Base-by-base conservation (phyloP, 2,888 invertebrate species). In the Macrophya annulata region DNA sequence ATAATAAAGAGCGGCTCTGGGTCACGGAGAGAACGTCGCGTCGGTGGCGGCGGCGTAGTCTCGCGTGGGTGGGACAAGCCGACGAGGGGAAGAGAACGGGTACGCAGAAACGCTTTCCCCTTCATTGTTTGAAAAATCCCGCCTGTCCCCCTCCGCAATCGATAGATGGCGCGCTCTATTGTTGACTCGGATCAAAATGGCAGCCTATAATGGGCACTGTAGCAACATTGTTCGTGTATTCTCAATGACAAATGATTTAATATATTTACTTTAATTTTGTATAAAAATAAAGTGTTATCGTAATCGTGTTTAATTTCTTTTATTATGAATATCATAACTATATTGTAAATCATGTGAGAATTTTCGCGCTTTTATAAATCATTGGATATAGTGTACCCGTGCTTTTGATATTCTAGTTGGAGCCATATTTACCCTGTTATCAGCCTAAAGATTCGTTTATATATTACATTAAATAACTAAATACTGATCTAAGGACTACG, bases 91-190 rank as follows among this genome's bases (percentile, higher is more conserved):
- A 84, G 81, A 48, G 84, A 31, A 55, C 51, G 85, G 85, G 79
- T 74, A 71, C 81, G 84, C 82, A 84, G 86, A 87, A 87, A 87
- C 81, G 86, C 86, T 88, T 86, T 87, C 86, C 86, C 87, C 87
- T 86, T 85, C 84, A 87, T 86, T 88, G 88, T 89, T 89, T 87
- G 87, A 89, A 89, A 89, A 89, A 88, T 89, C 88, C 88, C 89
- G 88, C 88, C 86, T 86, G 85, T 86, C 86, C 83, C 84, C 84
- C 86, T 81, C 86, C 84, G 87, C 87, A 91, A 92, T 92, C 93
- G 93, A 93, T 94, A 96, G 96, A 95, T 96, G 96, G 95, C 96
- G 95, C 94, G 90, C 89, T 93, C 93, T 94, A 95, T 95, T 95
- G 95, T 95, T 95, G 95, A 89, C 88, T 91, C 84, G 88, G 87